These are phyloP conservation scores for Prunella fulvescens DNA, from an alignment of 2,113 vertebrate species.

Conservation along the genomic window DNA sequence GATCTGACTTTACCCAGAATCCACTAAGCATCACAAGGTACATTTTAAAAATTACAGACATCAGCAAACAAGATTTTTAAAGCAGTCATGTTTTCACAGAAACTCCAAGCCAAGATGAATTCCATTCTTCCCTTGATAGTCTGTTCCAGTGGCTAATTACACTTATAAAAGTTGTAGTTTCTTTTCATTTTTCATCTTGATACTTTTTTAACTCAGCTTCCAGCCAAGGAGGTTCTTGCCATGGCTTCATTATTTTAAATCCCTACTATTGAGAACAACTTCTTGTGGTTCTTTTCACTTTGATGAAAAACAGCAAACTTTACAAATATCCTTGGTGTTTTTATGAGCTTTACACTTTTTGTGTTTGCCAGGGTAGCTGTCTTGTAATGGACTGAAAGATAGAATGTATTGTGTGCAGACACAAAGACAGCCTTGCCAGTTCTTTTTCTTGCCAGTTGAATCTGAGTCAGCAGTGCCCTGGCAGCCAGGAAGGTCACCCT, in stretches of 20 bases:
- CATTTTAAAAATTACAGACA: neutral
- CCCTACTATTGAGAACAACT: neutral
- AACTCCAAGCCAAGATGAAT: neutral
- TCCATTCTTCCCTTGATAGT: neutral
- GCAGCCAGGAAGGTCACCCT: accelerated
- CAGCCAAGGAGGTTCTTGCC: neutral
- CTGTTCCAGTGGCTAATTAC: neutral
- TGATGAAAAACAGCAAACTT: neutral
- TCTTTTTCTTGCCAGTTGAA: neutral
- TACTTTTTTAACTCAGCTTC: neutral
- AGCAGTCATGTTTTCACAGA: neutral
- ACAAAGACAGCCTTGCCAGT: neutral
- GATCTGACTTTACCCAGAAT: neutral
- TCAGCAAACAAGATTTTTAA: neutral
- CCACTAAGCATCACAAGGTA: neutral
- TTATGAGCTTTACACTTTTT: neutral
- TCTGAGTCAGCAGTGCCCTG: neutral
- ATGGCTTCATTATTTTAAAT: neutral
- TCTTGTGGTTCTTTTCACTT: too few species aligned
- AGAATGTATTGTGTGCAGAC: neutral
- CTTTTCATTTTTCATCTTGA: neutral
- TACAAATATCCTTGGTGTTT: neutral
- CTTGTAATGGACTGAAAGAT: neutral
- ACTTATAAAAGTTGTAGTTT: neutral
- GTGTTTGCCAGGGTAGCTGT: neutral